Evolutionary conservation across 2,113 vertebrate genomes (phyloP).

Genomic region (Condylura cristata): DNA sequence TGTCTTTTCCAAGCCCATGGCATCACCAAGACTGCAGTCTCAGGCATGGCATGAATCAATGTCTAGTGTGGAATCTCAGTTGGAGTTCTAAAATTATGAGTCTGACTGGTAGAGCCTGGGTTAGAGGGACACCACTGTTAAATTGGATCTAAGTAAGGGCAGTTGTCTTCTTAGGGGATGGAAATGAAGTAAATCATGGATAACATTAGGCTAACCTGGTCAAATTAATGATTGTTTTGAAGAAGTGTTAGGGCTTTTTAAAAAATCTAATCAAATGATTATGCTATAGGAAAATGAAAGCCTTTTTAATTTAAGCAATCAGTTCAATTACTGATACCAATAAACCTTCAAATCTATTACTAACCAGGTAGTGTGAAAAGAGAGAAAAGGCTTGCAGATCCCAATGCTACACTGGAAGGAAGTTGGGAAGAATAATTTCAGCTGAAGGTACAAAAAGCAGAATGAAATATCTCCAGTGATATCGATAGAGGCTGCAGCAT

Average conservation of each 20-base stretch:
- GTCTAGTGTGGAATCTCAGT: not conserved
- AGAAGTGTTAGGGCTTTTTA: not conserved
- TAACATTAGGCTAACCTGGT: not conserved
- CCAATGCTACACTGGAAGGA: not conserved
- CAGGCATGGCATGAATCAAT: not conserved
- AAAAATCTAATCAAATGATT: not conserved
- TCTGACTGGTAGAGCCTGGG: not conserved
- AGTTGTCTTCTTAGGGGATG: not conserved
- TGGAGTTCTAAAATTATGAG: not conserved
- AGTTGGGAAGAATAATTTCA: not conserved
- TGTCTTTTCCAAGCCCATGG: not conserved
- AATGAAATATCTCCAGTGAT: not conserved
- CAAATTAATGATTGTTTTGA: not conserved
- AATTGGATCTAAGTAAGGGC: not conserved
- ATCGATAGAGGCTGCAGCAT: not conserved
- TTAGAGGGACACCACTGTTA: not conserved
- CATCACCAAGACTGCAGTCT: not conserved
- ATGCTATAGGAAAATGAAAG: not conserved
- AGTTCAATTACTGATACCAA: not conserved
- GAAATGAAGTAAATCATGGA: not conserved
- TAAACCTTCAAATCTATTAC: not conserved
- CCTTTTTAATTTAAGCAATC: not conserved
- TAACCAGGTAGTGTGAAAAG: not conserved
- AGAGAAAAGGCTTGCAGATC: not conserved
- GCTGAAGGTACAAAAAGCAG: not conserved